phyloP scores from a whole-genome alignment of 2,113 vertebrate genomes.

The Glaucidium brasilianum region DNA sequence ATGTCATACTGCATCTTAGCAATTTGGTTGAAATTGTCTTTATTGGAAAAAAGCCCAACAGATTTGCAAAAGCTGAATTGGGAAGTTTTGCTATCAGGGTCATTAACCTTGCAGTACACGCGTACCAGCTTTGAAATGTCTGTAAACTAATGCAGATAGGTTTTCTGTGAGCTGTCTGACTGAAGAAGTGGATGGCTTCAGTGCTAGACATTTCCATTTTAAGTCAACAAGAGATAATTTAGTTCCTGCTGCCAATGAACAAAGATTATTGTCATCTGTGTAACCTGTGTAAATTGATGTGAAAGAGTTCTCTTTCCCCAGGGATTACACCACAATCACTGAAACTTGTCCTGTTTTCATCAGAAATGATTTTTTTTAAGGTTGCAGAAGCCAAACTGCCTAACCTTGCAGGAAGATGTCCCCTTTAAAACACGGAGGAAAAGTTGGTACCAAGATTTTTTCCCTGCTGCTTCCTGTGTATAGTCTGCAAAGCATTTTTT shows the following conservation, averaged over 20 bases:
- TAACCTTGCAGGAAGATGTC: not conserved
- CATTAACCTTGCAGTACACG: not conserved
- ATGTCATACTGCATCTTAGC: not conserved
- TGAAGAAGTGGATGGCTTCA: not conserved
- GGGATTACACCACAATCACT: not conserved
- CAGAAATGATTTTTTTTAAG: not conserved
- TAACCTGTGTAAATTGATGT: not conserved
- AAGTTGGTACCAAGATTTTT: not conserved
- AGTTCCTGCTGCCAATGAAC: not conserved
- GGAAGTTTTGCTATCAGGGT: not conserved
- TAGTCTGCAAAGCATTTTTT: not conserved
- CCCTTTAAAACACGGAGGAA: not conserved
- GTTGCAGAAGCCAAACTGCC: not conserved
- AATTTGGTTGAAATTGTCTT: not conserved
- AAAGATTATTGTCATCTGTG: not conserved
- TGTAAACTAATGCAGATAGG: not conserved
- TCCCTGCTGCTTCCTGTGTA: not conserved
- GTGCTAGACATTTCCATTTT: not conserved
- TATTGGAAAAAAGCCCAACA: not conserved
- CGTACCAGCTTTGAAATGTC: not conserved
- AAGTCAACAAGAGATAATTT: not conserved
- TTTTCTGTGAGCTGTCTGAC: not conserved
- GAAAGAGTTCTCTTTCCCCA: not conserved
- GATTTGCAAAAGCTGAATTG: not conserved
- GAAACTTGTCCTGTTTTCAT: not conserved